Base-by-base conservation (phyloP, 2,113 vertebrate species). In the Xerus inauris region DNA sequence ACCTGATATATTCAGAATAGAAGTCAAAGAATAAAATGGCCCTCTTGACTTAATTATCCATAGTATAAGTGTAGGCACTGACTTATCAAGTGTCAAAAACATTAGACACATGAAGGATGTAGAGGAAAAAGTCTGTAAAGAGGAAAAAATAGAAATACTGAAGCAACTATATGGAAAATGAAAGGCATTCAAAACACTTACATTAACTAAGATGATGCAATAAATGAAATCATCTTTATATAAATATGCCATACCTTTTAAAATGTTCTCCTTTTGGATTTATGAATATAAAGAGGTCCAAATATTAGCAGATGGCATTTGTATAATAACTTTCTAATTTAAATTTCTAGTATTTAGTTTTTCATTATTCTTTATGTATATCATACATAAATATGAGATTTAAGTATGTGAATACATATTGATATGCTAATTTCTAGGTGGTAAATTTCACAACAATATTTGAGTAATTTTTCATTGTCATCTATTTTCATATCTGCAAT, bases 401-500 rank as follows among this genome's bases (percentile, higher is more conserved):
- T 93, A 94, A 24, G 0, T 40, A 69, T 11, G 35, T 91, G 71
- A 72, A 80, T 81, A 28, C 9, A 89, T 10, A 82, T 5, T 73
- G 72, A 65, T n/a, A 19, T 90, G 30, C 11, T 96, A 81, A 89
- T 90, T 92, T 92, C 80, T 87, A 94, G 92, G 51, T 20, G 32
- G 1, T 4, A 87, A 96, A 30, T 51, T 82, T 83, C 54, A 96
- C 40, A 5, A 35, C 79, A 73, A 17, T 87, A 12, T 20, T 1
- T 79, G 13, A 95, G 82, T 19, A 69, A 8, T 95, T 67, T 42
- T 69, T 54, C 9, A 77, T 65, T 87, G 40, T 5, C 22, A 77
- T 16, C n/a, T 72, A 81, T 76, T 96, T 97, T 90, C 86, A 89
- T 94, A 42, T 84, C 88, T 35, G 13, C 85, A 92, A 57, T 75